phyloP scores from a whole-genome alignment of 2,113 vertebrate genomes.

The Amblyopsis rosae region DNA sequence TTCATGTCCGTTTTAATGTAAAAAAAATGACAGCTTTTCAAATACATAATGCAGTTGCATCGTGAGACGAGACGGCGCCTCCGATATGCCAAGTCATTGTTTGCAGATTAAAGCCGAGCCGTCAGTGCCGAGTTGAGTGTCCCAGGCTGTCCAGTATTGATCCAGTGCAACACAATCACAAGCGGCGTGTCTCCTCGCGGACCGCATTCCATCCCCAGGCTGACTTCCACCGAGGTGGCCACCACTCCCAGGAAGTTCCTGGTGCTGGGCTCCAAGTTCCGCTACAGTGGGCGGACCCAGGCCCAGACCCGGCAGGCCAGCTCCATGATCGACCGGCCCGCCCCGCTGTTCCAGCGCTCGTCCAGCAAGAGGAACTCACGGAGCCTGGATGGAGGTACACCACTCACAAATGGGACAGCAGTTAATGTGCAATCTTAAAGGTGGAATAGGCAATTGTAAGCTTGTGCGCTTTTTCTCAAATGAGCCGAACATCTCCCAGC shows the following conservation, averaged over 20 bases:
- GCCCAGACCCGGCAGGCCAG: conserved; percentile 95
- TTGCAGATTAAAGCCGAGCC: too few relatives aligned
- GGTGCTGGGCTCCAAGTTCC: conserved; percentile 94
- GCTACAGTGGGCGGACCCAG: conserved; percentile 95
- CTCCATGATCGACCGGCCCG: conserved; percentile 92
- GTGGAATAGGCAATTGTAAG: not conserved
- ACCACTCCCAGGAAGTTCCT: conserved; percentile 92
- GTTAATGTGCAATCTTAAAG: not conserved
- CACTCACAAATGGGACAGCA: not conserved
- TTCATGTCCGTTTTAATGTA: too few relatives aligned
- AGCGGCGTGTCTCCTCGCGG: not conserved
- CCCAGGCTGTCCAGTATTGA: not conserved
- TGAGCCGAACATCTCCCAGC: too few relatives aligned
- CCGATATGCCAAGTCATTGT: too few relatives aligned
- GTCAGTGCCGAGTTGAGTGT: too few relatives aligned
- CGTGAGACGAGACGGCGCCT: too few relatives aligned
- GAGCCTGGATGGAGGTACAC: conserved; percentile 91
- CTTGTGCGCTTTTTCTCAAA: too few relatives aligned
- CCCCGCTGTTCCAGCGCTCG: conserved; percentile 90
- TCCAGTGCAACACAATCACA: not conserved
- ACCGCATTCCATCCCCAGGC: conserved; percentile 66
- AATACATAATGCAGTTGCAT: too few relatives aligned
- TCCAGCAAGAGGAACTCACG: conserved; percentile 92
- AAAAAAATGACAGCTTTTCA: too few relatives aligned
- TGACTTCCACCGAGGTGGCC: conserved; percentile 91